Conservation (phyloP, 1,140 invertebrate genomes). For the Stegodyphus mimosarum region DNA sequence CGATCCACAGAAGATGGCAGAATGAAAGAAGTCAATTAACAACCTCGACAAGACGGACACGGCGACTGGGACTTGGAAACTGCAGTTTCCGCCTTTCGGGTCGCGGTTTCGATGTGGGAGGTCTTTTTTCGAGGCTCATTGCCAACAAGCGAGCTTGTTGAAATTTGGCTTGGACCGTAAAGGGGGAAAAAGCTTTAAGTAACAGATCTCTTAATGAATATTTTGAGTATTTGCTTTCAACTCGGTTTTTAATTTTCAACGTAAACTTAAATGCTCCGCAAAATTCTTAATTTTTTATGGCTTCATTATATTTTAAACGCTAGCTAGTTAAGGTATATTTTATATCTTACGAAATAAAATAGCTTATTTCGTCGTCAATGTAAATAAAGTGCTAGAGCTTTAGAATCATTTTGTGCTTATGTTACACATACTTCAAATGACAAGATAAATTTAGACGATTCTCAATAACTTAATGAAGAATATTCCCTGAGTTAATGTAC, state of each 20-base stretch:
- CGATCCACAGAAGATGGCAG: conserved; percentile 43
- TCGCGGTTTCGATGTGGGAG: conserved; percentile 38
- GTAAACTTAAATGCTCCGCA: not conserved
- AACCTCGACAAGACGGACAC: conserved; percentile 35
- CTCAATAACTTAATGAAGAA: too few species aligned
- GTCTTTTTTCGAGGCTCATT: conserved; percentile 16
- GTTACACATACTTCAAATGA: too few species aligned
- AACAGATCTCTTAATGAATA: not conserved
- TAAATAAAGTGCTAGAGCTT: too few species aligned
- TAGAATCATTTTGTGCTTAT: too few species aligned
- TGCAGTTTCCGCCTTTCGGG: conserved; percentile 17
- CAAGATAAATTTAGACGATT: too few species aligned
- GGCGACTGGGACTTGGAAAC: conserved; percentile 7
- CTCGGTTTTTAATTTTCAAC: not conserved
- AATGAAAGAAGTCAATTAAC: conserved; percentile 60
- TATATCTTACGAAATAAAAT: too few species aligned
- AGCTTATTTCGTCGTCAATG: too few species aligned
- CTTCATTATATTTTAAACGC: not conserved
- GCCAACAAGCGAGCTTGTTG: conserved; percentile 21
- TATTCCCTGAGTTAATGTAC: too few species aligned
- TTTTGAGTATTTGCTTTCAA: not conserved
- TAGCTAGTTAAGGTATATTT: too few species aligned
- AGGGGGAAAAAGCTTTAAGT: not conserved
- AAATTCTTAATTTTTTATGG: not conserved
- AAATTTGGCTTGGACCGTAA: conserved; percentile 1